A percentile compares a stretch with the other conserved stretches of the same genome.
Conservation (phyloP, 1,140 invertebrate species). For the Dendroctonus valens region DNA sequence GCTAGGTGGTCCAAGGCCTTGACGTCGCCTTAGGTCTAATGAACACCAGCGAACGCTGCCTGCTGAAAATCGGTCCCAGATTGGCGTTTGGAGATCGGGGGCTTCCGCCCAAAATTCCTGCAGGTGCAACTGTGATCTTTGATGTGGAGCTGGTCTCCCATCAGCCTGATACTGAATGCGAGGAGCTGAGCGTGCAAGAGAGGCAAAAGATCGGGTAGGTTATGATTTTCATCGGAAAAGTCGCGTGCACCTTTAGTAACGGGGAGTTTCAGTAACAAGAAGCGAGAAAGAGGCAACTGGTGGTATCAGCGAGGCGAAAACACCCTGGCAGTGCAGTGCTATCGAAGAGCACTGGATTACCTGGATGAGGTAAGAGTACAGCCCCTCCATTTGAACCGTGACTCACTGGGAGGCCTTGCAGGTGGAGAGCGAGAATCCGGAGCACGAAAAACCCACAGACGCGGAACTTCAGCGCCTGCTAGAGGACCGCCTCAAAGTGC, state of each 20-base stretch:
- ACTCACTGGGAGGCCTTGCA: neutral
- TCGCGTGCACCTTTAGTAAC: neutral
- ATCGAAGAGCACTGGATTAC: slow-evolving; percentile 78
- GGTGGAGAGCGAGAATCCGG: slow-evolving; percentile 52
- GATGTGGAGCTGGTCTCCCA: slow-evolving; percentile 68
- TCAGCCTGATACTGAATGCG: slow-evolving; percentile 63
- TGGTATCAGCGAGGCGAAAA: slow-evolving; percentile 80
- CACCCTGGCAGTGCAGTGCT: slow-evolving; percentile 77
- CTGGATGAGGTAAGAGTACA: slow-evolving; percentile 59
- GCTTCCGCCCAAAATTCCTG: slow-evolving; percentile 64
- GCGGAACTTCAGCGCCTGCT: slow-evolving; percentile 62
- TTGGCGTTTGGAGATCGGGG: slow-evolving; percentile 74
- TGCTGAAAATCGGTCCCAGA: slow-evolving; percentile 67
- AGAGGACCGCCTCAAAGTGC: slow-evolving; percentile 76
- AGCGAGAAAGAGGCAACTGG: slow-evolving; percentile 83
- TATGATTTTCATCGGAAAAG: neutral
- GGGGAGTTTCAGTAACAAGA: slow-evolving; percentile 62
- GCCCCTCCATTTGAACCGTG: neutral
- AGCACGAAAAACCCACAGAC: slow-evolving; percentile 57
- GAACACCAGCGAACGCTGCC: slow-evolving; percentile 73
- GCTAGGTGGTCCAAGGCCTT: slow-evolving; percentile 69
- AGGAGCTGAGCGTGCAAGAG: slow-evolving; percentile 57
- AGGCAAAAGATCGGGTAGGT: slow-evolving; percentile 66
- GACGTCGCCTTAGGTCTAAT: slow-evolving; percentile 82
- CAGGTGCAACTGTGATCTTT: slow-evolving; percentile 61